A percentile compares a stretch with the other conserved stretches of the same genome.
phyloP scores from a whole-genome alignment of 1,140 invertebrate genomes.

The Steinernema feltiae region DNA sequence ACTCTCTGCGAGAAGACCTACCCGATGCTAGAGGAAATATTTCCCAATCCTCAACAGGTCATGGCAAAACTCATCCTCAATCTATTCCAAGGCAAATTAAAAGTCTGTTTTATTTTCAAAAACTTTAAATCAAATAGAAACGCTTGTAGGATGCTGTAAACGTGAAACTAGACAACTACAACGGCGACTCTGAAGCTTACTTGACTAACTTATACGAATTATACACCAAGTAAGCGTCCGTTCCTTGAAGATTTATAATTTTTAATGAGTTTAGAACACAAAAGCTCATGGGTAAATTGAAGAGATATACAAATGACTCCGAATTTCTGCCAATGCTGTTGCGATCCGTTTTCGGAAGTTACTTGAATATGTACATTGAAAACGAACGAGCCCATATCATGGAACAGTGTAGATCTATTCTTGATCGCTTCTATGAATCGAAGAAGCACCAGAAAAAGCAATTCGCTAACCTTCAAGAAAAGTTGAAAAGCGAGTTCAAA shows the following conservation, averaged over 20 bases:
- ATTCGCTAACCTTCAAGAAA: conserved; percentile 79
- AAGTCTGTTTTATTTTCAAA: conserved; percentile 45
- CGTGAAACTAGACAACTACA: conserved; percentile 68
- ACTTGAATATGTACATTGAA: conserved; percentile 69
- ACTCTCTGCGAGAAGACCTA: conserved; percentile 83
- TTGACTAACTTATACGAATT: conserved; percentile 78
- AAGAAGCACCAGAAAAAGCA: conserved; percentile 91
- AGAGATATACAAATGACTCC: conserved; percentile 71
- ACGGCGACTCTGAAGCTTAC: conserved; percentile 75
- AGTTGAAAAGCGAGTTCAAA: conserved; percentile 80
- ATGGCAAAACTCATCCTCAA: conserved; percentile 96
- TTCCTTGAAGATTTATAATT: conserved; percentile 19
- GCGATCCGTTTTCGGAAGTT: conserved; percentile 74
- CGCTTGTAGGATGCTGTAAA: conserved; percentile 67
- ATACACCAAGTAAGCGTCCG: conserved; percentile 68
- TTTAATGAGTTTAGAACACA: conserved; percentile 63
- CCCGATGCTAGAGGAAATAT: conserved; percentile 81
- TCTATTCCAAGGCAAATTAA: conserved; percentile 85
- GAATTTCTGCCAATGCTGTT: conserved; percentile 74
- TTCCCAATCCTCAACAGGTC: conserved; percentile 90
- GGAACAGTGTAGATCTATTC: conserved; percentile 68
- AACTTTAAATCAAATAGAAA: neutral
- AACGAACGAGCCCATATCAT: conserved; percentile 72
- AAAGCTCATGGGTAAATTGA: conserved; percentile 70
- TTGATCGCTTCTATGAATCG: conserved; percentile 81